Evolutionary conservation across 1,140 invertebrate genomes (phyloP).

Genomic region (Plutomurus gul): DNA sequence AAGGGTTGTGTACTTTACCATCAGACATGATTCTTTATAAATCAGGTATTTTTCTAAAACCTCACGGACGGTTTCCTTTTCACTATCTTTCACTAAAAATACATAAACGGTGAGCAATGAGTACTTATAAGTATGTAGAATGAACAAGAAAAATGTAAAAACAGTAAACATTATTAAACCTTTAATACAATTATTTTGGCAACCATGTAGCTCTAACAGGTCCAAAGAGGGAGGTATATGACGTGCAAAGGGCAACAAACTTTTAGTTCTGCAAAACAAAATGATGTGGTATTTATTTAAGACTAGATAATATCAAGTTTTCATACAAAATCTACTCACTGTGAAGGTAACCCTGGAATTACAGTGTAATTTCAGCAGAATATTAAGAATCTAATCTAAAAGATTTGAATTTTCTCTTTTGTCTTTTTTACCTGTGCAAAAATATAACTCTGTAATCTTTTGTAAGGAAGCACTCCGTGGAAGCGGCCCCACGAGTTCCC

Average conservation of each 20-base stretch:
- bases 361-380: slow-evolving; percentile 57
- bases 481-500: slow-evolving; percentile 89
- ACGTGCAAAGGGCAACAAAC: slow-evolving; percentile 48
- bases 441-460: slow-evolving; percentile 68
- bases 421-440: slow-evolving; percentile 60
- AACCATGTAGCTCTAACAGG: slow-evolving; percentile 41
- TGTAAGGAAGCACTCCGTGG: slow-evolving; percentile 93
- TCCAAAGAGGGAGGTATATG: slow-evolving; percentile 55
- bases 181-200: slow-evolving; percentile 9
- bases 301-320: no score
- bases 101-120: neutral
- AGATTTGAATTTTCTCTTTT: no score
- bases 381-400: neutral
- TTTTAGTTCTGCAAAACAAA: slow-evolving; percentile 42
- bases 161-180: slow-evolving; percentile 34
- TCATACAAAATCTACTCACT: no score
- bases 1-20: slow-evolving; percentile 80
- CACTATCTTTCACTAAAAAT: slow-evolving; percentile 25
- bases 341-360: slow-evolving; percentile 79
- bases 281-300: slow-evolving; percentile 52
- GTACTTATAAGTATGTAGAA: neutral
- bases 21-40: slow-evolving; percentile 65
- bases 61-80: neutral
- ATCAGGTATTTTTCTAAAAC: slow-evolving; percentile 43
- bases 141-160: neutral